These are phyloP conservation scores for Brachionus paranguensis DNA, from an alignment of 1,140 invertebrate species.

Conservation along the genomic window DNA sequence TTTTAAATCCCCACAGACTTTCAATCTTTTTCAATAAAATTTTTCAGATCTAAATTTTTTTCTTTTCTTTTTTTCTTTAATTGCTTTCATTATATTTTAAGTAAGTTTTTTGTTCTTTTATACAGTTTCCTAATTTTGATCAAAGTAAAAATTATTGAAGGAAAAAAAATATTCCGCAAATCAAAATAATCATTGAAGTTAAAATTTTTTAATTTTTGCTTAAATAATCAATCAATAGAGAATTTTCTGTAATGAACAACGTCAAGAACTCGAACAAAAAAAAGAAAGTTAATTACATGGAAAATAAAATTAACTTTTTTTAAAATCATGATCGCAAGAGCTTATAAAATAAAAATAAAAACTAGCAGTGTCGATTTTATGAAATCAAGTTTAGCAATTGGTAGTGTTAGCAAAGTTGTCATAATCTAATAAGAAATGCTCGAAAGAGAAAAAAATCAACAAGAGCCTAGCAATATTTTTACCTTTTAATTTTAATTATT, in stretches of 20 bases:
- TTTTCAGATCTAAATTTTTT: background rate
- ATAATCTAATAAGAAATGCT: no score
- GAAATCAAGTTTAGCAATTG: no score
- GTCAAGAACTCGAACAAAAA: background rate
- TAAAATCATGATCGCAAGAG: background rate
- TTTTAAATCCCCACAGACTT: background rate
- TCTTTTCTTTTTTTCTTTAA: background rate
- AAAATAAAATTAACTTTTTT: background rate
- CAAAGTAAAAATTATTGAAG: background rate
- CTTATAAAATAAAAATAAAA: background rate
- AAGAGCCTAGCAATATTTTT: no score
- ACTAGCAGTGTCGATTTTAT: no score
- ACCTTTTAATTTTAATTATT: no score
- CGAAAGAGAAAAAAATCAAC: no score
- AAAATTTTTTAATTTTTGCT: background rate
- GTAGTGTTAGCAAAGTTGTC: no score
- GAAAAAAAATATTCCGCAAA: background rate
- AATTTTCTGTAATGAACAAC: background rate
- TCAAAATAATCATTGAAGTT: background rate
- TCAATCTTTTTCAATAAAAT: conserved; percentile 26
- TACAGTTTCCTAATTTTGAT: background rate
- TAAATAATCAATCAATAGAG: background rate
- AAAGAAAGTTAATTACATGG: background rate
- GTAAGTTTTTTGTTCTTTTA: background rate
- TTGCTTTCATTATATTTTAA: background rate